A percentile compares a stretch with the other conserved stretches of the same genome.
Conservation (phyloP, 2,797 vertebrate genomes). For the Hoplostethus mediterraneus region DNA sequence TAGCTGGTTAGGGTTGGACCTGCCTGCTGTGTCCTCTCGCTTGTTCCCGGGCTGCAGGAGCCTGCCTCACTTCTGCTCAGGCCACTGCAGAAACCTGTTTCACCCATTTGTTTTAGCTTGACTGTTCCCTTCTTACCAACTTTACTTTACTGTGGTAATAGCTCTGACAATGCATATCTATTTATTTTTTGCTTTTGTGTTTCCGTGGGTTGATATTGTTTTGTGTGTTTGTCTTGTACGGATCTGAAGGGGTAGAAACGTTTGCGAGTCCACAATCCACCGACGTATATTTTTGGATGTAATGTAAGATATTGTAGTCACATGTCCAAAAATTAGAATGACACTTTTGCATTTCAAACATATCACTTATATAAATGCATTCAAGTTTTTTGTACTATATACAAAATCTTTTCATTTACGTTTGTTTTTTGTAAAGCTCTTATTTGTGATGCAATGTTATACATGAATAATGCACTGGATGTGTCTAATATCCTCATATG, state of each 20-base stretch:
- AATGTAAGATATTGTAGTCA: constrained; percentile 54
- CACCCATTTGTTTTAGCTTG: neutral
- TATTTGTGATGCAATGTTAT: constrained; percentile 40
- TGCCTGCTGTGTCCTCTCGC: neutral
- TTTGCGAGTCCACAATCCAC: constrained; percentile 32
- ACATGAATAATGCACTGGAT: constrained; percentile 41
- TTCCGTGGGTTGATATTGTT: constrained; percentile 25
- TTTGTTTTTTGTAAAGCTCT: constrained; percentile 38
- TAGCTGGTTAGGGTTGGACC: neutral
- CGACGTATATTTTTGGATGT: constrained; percentile 42
- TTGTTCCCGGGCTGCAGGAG: neutral
- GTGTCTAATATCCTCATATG: constrained; percentile 52
- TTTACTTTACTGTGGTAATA: constrained; percentile 50
- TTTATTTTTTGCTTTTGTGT: constrained; percentile 29
- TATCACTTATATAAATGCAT: constrained; percentile 59
- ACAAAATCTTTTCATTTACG: constrained; percentile 30
- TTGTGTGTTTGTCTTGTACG: constrained; percentile 28
- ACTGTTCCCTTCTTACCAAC: neutral
- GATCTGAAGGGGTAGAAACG: constrained; percentile 42
- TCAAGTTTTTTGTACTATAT: constrained; percentile 49
- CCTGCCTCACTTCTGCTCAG: constrained; percentile 1
- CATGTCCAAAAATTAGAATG: constrained; percentile 47
- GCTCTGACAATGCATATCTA: constrained; percentile 19
- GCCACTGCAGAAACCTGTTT: neutral
- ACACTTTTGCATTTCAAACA: constrained; percentile 65